Conservation (phyloP, 2,113 vertebrate species). For the Vidua chalybeata region DNA sequence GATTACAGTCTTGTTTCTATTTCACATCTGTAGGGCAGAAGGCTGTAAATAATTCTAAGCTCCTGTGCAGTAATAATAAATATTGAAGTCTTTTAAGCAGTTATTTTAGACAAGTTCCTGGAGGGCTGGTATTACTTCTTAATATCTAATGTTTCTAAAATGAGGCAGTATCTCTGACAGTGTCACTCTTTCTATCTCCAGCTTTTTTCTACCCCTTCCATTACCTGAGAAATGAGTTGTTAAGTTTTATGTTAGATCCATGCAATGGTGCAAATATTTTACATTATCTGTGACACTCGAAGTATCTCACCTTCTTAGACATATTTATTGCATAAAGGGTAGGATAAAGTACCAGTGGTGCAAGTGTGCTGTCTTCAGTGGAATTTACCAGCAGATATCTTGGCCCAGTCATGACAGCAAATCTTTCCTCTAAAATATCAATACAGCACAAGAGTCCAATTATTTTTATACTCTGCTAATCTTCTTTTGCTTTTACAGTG, state of each 20-base stretch:
- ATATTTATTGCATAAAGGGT: not conserved
- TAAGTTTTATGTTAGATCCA: not conserved
- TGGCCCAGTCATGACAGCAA: constrained; percentile 7
- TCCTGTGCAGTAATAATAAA: not conserved
- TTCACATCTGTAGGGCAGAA: not conserved
- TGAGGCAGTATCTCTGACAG: not conserved
- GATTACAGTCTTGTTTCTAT: not conserved
- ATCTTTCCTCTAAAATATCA: constrained; percentile 41
- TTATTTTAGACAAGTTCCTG: constrained; percentile 1
- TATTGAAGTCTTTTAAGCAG: not conserved
- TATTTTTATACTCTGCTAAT: constrained; percentile 62
- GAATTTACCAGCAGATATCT: constrained; percentile 23
- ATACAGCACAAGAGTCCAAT: constrained; percentile 4
- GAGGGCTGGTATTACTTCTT: not conserved
- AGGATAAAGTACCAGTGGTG: not conserved
- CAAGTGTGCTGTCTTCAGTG: not conserved
- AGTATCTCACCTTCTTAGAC: not conserved
- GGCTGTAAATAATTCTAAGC: not conserved
- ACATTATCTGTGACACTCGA: not conserved
- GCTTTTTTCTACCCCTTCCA: not conserved
- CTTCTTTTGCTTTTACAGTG: constrained; percentile 26
- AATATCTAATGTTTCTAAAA: not conserved
- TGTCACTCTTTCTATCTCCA: not conserved
- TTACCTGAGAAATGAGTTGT: not conserved
- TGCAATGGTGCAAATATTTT: not conserved